These are phyloP conservation scores for Siniperca undulata DNA, from an alignment of 2,797 vertebrate genomes.

Conservation along the genomic window DNA sequence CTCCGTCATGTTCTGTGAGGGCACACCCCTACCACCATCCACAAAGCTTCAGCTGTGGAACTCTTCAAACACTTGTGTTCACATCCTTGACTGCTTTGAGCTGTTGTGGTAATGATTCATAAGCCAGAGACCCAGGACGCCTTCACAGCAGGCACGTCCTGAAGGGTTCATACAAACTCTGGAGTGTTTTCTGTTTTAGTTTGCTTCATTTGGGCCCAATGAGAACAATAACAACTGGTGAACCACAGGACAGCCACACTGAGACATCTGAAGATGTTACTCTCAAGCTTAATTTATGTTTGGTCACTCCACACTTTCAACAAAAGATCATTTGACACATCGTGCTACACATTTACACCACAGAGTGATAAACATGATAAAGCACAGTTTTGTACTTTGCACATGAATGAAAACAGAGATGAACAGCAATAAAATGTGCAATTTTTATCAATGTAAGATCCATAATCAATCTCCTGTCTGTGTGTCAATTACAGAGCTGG, in stretches of 20 bases:
- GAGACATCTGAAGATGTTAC: constrained; percentile 15
- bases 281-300: background rate
- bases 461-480: background rate
- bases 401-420: background rate
- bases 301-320: constrained; percentile 4
- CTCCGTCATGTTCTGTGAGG: constrained; percentile 35
- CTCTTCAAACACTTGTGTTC: constrained; percentile 35
- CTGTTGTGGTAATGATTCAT: constrained; percentile 49
- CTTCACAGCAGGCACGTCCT: constrained; percentile 31
- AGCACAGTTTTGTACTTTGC: background rate
- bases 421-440: background rate
- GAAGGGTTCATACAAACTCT: constrained; percentile 24
- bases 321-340: background rate
- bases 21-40: constrained; percentile 37
- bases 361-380: background rate
- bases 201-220: constrained; percentile 2
- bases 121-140: constrained; percentile 20
- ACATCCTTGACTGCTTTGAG: constrained; percentile 37
- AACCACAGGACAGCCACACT: constrained; percentile 14
- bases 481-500: background rate
- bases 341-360: background rate
- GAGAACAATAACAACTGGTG: constrained; percentile 20
- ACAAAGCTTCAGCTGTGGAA: constrained; percentile 37
- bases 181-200: constrained; percentile 28
- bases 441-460: background rate